These are phyloP conservation scores for Prolemur simus DNA, from an alignment of 2,113 vertebrate species.

Conservation along the genomic window DNA sequence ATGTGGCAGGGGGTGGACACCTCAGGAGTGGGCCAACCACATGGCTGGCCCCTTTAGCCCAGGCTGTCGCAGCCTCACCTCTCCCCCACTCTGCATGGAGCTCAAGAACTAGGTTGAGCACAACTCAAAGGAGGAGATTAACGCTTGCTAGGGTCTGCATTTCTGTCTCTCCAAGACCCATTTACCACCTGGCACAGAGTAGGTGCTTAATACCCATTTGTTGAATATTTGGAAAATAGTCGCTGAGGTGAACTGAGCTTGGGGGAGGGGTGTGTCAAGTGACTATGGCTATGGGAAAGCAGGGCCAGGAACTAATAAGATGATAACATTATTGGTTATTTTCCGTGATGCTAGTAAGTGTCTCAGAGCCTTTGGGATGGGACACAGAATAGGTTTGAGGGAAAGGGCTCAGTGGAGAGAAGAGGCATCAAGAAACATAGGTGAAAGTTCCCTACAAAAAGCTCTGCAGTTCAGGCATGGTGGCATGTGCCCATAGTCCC, in stretches of 20 bases:
- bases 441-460: background rate
- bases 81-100: background rate
- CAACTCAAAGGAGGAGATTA: background rate
- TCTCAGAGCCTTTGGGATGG: background rate
- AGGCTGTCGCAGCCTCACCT: background rate
- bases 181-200: background rate
- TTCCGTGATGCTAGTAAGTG: background rate
- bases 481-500: background rate
- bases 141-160: background rate
- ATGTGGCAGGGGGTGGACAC: background rate
- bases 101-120: background rate
- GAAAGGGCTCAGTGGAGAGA: background rate
- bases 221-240: background rate
- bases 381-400: background rate
- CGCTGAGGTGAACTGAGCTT: background rate
- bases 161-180: background rate
- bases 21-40: too few relatives aligned
- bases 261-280: background rate
- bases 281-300: background rate
- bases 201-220: background rate
- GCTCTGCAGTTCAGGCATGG: background rate
- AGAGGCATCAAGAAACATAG: background rate
- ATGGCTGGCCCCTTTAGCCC: background rate
- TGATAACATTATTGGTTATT: background rate
- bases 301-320: background rate